These are phyloP conservation scores for Marisa cornuarietis DNA, from an alignment of 1,140 invertebrate genomes.

Conservation along the genomic window DNA sequence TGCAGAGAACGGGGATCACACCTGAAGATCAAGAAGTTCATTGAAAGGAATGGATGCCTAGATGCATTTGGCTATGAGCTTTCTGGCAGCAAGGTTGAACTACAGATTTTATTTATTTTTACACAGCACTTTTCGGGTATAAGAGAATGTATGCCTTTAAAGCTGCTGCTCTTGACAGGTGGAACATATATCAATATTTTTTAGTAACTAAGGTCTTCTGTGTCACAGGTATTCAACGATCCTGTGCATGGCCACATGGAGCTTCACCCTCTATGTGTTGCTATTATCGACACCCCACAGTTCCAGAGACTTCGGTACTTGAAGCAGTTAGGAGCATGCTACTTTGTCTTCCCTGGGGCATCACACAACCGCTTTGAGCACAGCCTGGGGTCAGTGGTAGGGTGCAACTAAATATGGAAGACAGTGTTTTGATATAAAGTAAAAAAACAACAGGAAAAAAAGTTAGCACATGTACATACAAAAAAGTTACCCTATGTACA, in stretches of 20 bases:
- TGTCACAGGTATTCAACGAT: slow-evolving; percentile 67
- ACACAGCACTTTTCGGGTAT: too few relatives aligned
- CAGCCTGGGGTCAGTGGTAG: slow-evolving; percentile 69
- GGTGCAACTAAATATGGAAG: too few relatives aligned
- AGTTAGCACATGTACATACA: too few relatives aligned
- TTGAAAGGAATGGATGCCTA: background rate
- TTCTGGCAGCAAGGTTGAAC: background rate
- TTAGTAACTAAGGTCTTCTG: background rate
- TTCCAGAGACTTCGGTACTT: slow-evolving; percentile 73
- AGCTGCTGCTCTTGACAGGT: too few relatives aligned
- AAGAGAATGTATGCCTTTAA: too few relatives aligned
- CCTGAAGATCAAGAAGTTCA: background rate
- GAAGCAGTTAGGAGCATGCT: slow-evolving; percentile 70
- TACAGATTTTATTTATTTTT: background rate
- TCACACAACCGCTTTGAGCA: slow-evolving; percentile 74
- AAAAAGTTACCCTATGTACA: too few relatives aligned
- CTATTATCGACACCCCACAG: slow-evolving; percentile 73
- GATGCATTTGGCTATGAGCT: background rate
- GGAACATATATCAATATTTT: too few relatives aligned
- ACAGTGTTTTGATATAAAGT: too few relatives aligned
- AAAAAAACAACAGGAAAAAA: too few relatives aligned
- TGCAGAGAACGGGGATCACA: background rate
- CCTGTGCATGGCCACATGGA: slow-evolving; percentile 69
- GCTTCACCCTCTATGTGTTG: slow-evolving; percentile 64
- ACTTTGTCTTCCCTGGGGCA: slow-evolving; percentile 71